Evolutionary conservation across 37 sponge, comb jelly and placozoan species (phyloP).

Genomic region (Crambe crambe): DNA sequence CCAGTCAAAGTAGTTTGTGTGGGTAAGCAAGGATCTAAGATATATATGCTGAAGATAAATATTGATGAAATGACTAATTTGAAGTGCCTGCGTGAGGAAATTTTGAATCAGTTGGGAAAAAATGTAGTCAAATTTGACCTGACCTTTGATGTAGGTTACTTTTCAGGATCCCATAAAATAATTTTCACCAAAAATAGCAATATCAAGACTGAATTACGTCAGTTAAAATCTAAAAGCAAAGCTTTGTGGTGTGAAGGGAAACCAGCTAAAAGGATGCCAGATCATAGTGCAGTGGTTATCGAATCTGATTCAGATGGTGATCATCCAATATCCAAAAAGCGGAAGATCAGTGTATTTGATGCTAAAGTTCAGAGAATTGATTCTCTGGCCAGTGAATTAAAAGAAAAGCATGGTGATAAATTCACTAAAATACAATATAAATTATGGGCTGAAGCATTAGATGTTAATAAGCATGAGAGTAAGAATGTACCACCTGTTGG

Average conservation of each 20-base stretch:
- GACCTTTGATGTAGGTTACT: slow-evolving; percentile 10
- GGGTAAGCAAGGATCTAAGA: not conserved
- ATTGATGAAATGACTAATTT: not conserved
- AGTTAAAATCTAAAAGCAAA: not conserved
- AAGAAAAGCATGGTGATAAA: slow-evolving; percentile 28
- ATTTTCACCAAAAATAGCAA: not conserved
- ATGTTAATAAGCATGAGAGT: slow-evolving; percentile 18
- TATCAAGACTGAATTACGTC: not conserved
- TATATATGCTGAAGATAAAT: not conserved
- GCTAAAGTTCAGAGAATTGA: slow-evolving; percentile 23
- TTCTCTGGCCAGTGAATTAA: slow-evolving; percentile 16
- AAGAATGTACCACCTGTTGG: slow-evolving; percentile 18
- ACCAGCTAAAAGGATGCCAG: not conserved
- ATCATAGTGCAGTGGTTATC: not conserved
- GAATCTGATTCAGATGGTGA: slow-evolving; percentile 7
- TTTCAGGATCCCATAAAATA: not conserved
- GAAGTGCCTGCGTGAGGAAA: not conserved
- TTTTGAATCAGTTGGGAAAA: slow-evolving; percentile 7
- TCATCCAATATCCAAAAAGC: not conserved
- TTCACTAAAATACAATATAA: slow-evolving; percentile 30
- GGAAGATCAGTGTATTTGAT: not conserved
- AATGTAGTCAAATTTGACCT: slow-evolving; percentile 17
- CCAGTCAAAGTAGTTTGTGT: not conserved
- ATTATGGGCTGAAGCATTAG: slow-evolving; percentile 43
- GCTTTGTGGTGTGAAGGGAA: slow-evolving; percentile 17